Base-by-base conservation (phyloP, 2,113 vertebrate genomes). In the Semnornis frantzii region DNA sequence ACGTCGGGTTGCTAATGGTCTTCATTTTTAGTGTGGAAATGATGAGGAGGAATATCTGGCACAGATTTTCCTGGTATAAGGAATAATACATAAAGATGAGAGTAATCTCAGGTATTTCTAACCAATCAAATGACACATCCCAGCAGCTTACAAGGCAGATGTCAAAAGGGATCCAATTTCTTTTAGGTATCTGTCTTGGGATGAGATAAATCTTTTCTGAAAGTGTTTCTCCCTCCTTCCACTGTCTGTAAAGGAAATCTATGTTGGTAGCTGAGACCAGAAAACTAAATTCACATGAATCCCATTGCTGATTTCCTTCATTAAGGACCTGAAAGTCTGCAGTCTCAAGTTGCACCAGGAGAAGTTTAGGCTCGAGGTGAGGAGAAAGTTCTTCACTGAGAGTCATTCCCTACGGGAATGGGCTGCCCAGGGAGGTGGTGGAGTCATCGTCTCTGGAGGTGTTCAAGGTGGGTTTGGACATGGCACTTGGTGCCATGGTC, bases 21-120 rank as follows among this genome's bases (percentile, higher is more conserved):
- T 72, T 92, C 76, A 50, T 82, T 94, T 90, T 92, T 75, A 91
- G 33, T 72, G 57, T 50, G 44, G 63, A 94, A 94, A 95, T 92
- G 77, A 84, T 71, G 65, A 93, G 65, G 48, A 80, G 28, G 79
- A 85, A 60, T 87, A 91, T 44, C 65, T 94, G 76, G 80, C 69
- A 87, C 25, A 39, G 37, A 62, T 78, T 93, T 85, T 12, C 58
- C 62, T 71, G 62, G 44, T 69, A 81, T 83, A 91, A 83, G 69
- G 58, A 91, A 60, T 58, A 74, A 30, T 42, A 18, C 12, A 24
- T 65, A 87, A 55, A 37, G 19, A 59, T 70, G 79, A 91, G 21
- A 76, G 59, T 87, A 5, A 73, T 80, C 65, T 89, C 39, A 10
- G 46, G 34, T 5, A 27, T 68, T 86, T 72, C 7, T 2, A 57